These are phyloP conservation scores for Phymastichus coffea DNA, from an alignment of 1,140 invertebrate genomes.

Conservation along the genomic window DNA sequence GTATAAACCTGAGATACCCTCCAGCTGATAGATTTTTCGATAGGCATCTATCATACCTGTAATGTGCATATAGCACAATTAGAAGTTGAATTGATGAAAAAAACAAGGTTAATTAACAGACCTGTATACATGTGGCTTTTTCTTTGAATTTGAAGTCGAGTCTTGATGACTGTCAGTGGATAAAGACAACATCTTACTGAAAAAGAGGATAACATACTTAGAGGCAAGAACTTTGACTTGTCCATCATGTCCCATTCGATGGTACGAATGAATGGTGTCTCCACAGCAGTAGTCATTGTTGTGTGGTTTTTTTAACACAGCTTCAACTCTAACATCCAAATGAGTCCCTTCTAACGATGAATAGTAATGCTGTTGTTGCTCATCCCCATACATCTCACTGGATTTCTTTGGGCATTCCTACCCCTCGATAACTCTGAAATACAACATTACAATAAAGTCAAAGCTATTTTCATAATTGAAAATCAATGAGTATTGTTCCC, in stretches of 20 bases:
- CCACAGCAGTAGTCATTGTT: slow-evolving; percentile 56
- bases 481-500: background rate
- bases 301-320: slow-evolving; percentile 14
- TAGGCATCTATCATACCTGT: slow-evolving; percentile 87
- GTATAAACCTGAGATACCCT: slow-evolving; percentile 87
- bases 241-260: slow-evolving; percentile 99
- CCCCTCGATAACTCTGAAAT: slow-evolving; percentile 27
- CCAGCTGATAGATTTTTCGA: slow-evolving; percentile 82
- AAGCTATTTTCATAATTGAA: background rate
- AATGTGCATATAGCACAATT: slow-evolving; percentile 30
- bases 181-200: slow-evolving; percentile 88
- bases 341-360: slow-evolving; percentile 17
- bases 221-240: slow-evolving; percentile 87
- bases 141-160: slow-evolving; percentile 87
- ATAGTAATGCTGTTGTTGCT: slow-evolving; percentile 23
- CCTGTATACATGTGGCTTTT: slow-evolving; percentile 81
- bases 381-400: slow-evolving; percentile 44
- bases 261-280: slow-evolving; percentile 71
- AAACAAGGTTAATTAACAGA: slow-evolving; percentile 28
- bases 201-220: slow-evolving; percentile 86
- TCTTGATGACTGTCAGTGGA: slow-evolving; percentile 95
- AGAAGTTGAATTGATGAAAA: background rate
- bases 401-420: slow-evolving; percentile 42
- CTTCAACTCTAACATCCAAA: slow-evolving; percentile 22
- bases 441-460: background rate